Conservation (phyloP, 2,888 invertebrate genomes). For the Calliphora vomitoria region DNA sequence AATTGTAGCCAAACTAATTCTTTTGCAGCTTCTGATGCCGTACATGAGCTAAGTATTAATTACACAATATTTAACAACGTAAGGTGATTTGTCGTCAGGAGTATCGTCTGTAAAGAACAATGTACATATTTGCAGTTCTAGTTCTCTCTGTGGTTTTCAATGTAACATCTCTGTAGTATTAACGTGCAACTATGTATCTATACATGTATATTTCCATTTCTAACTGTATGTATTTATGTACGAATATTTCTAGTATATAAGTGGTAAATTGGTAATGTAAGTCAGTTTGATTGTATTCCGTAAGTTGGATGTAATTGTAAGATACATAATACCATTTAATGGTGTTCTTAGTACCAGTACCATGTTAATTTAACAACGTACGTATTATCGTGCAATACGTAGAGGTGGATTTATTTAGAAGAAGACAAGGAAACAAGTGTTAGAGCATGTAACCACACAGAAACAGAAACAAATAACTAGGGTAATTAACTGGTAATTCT, state of each 20-base stretch:
- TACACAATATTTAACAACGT: slow-evolving; percentile 30
- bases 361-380: background rate
- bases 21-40: slow-evolving; percentile 25
- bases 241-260: background rate
- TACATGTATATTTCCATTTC: background rate
- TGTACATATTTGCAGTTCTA: slow-evolving; percentile 3
- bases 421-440: too few species aligned
- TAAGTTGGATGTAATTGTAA: slow-evolving; percentile 6
- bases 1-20: slow-evolving; percentile 32
- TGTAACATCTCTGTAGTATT: background rate
- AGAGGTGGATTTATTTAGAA: too few species aligned
- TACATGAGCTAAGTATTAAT: background rate
- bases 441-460: background rate
- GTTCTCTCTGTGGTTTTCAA: slow-evolving; percentile 18
- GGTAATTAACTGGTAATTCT: slow-evolving; percentile 41
- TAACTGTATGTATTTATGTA: background rate
- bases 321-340: slow-evolving; percentile 18
- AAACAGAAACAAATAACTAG: slow-evolving; percentile 26
- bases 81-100: slow-evolving; percentile 37
- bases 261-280: background rate
- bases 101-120: slow-evolving; percentile 17
- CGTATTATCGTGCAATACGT: background rate
- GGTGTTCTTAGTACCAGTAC: background rate
- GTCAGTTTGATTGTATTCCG: background rate
- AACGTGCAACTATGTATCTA: background rate